phyloP scores from a whole-genome alignment of 2,888 invertebrate species.

The Drosophila cognata region DNA sequence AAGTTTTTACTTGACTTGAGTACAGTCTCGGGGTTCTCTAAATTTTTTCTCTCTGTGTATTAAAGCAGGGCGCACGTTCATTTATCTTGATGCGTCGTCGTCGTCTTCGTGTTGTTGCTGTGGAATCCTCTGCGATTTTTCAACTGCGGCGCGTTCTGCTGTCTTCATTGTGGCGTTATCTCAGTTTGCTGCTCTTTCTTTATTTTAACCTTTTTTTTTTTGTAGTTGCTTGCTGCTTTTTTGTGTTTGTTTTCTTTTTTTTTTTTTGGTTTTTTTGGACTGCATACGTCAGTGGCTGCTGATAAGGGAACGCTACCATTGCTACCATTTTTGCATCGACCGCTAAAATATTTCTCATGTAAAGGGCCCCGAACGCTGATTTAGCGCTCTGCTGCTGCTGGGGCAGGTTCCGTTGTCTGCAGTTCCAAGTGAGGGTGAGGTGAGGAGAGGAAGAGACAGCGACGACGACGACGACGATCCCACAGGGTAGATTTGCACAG shows the following conservation, averaged over 20 bases:
- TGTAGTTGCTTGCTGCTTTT: constrained; percentile 13
- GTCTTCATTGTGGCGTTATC: constrained; percentile 80
- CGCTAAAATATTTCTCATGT: constrained; percentile 80
- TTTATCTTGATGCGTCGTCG: constrained; percentile 70
- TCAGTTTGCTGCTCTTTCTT: constrained; percentile 43
- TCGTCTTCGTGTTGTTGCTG: constrained; percentile 21
- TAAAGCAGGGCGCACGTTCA: constrained; percentile 63
- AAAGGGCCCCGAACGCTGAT: constrained; percentile 67
- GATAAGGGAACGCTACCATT: constrained; percentile 72
- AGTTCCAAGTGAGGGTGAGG: background rate
- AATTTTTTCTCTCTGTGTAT: background rate
- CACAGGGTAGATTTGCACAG: constrained; percentile 71
- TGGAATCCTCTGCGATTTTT: constrained; percentile 64
- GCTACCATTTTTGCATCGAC: constrained; percentile 79
- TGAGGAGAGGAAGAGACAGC: background rate
- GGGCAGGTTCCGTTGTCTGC: constrained; percentile 40
- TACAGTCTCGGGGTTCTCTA: background rate
- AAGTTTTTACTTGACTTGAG: background rate
- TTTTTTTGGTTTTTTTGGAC: constrained; percentile 31
- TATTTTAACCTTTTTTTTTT: constrained; percentile 33
- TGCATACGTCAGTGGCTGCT: constrained; percentile 74
- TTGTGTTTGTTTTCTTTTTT: background rate
- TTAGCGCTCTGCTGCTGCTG: constrained; percentile 37
- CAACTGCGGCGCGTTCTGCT: constrained; percentile 81
- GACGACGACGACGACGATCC: constrained; percentile 24